Conservation (phyloP, 2,797 vertebrate genomes). For the Ceyx erithaca region DNA sequence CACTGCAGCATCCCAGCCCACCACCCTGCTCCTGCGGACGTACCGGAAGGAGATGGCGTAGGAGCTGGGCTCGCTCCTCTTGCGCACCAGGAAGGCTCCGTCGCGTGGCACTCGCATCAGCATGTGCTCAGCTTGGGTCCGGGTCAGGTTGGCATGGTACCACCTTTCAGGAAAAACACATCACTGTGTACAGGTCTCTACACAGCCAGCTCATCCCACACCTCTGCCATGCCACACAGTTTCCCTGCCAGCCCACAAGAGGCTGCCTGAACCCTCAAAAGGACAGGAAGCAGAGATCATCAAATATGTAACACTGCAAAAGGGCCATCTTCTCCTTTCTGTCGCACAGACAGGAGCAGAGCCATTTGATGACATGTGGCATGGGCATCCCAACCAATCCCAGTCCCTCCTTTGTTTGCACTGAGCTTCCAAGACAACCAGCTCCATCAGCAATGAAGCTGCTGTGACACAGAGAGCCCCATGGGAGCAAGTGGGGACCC, state of each 20-base stretch:
- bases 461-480: not conserved
- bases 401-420: not conserved
- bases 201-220: not conserved
- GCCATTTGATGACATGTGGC: not conserved
- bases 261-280: not conserved
- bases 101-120: constrained; percentile 97
- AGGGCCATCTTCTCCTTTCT: not conserved
- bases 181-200: not conserved
- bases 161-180: constrained; percentile 79
- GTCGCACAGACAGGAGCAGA: not conserved
- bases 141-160: constrained; percentile 95
- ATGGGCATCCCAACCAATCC: not conserved
- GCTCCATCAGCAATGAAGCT: fast-evolving
- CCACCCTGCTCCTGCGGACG: not conserved
- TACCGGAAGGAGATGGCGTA: constrained; percentile 98
- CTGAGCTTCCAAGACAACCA: not conserved
- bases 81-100: constrained; percentile 95
- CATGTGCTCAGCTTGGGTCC: constrained; percentile 96
- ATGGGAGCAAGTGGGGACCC: not conserved
- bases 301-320: not conserved
- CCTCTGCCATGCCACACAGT: fast-evolving
- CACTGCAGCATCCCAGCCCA: not conserved
- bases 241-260: not conserved
- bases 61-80: constrained; percentile 92
- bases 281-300: not conserved